phyloP scores from a whole-genome alignment of 2,113 vertebrate genomes.

The Sorex fumeus region DNA sequence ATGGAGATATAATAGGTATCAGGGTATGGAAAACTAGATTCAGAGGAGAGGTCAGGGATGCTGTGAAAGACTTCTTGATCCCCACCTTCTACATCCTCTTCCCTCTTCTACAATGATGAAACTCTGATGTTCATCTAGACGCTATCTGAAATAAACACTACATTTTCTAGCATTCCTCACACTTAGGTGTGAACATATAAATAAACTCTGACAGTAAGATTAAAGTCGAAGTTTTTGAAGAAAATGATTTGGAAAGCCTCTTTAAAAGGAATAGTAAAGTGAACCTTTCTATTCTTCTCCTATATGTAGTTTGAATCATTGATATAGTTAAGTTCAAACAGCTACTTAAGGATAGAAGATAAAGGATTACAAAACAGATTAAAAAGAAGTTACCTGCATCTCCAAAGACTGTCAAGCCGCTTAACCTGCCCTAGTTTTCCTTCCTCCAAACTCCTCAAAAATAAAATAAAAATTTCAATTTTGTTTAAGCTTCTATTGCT shows the following conservation, averaged over 20 bases:
- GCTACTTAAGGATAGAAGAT: constrained; percentile 4
- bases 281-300: not conserved
- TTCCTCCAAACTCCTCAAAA: not conserved
- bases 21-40: no score
- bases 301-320: not conserved
- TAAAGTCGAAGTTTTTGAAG: not conserved
- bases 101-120: no score
- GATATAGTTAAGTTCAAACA: not conserved
- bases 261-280: constrained; percentile 5
- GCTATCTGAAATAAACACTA: no score
- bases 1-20: no score
- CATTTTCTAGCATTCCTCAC: not conserved
- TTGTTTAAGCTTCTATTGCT: not conserved
- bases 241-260: not conserved
- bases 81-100: not conserved
- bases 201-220: not conserved
- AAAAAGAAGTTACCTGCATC: constrained; percentile 7
- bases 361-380: not conserved
- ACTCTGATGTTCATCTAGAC: no score
- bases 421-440: not conserved
- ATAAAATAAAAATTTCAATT: constrained; percentile 2
- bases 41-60: no score
- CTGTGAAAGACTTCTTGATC: no score
- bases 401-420: constrained; percentile 9
- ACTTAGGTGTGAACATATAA: not conserved